phyloP scores from a whole-genome alignment of 2,113 vertebrate genomes.

The Catharus bicknelli region DNA sequence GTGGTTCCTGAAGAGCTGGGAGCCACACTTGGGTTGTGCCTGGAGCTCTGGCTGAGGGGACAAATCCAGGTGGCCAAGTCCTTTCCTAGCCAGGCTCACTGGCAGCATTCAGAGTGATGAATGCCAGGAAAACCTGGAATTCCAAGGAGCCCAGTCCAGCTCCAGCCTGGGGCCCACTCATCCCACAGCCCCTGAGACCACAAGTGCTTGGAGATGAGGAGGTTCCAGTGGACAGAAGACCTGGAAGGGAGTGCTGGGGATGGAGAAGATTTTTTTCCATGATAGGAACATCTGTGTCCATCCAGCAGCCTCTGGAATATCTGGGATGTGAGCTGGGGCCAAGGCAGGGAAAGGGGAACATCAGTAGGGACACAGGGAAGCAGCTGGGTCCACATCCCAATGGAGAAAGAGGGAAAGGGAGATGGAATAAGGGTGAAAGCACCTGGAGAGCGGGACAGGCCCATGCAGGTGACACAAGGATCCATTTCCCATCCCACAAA shows the following conservation, averaged over 20 bases:
- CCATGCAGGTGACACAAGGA: rapidly evolving
- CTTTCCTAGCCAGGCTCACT: neutral
- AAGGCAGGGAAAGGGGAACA: neutral
- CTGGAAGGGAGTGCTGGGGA: neutral
- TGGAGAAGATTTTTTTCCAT: rapidly evolving
- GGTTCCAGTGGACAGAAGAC: neutral
- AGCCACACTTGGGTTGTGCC: neutral
- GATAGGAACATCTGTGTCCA: neutral
- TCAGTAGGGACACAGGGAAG: neutral
- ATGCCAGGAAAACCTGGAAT: neutral
- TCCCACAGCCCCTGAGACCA: neutral
- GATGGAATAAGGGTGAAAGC: neutral
- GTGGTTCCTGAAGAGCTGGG: neutral
- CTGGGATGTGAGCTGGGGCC: rapidly evolving
- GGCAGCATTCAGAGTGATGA: rapidly evolving
- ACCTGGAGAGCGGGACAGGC: rapidly evolving
- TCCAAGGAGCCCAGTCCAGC: neutral
- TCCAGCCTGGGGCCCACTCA: neutral
- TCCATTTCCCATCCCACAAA: neutral
- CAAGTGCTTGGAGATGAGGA: rapidly evolving
- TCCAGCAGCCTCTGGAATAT: neutral
- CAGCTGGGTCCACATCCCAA: neutral
- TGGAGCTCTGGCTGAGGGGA: rapidly evolving
- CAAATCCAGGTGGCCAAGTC: neutral
- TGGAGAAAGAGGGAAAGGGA: neutral